phyloP scores from a whole-genome alignment of 2,888 invertebrate species.

The Drosophila fungiperda region DNA sequence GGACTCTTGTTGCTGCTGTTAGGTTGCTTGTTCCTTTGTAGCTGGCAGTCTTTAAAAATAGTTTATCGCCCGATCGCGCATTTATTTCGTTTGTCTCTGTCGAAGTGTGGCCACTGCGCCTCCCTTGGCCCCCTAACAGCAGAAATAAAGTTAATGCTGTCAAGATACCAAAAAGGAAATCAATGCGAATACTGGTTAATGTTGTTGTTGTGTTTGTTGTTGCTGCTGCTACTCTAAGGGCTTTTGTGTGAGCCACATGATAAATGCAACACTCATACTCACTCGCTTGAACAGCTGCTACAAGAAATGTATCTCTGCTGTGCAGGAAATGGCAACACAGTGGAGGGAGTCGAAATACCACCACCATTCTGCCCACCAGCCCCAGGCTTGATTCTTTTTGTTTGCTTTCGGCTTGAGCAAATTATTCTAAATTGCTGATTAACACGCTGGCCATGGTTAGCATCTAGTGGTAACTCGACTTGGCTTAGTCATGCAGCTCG shows the following conservation, averaged over 20 bases:
- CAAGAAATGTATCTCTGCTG: conserved; percentile 63
- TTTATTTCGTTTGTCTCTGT: conserved; percentile 81
- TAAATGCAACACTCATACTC: conserved; percentile 68
- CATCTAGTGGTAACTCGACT: conserved; percentile 28
- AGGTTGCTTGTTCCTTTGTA: conserved; percentile 59
- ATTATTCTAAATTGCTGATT: conserved; percentile 82
- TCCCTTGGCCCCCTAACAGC: neutral
- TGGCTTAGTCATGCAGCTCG: conserved; percentile 66
- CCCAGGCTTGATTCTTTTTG: conserved; percentile 22
- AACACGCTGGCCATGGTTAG: conserved; percentile 63
- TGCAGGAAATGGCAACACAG: conserved; percentile 67
- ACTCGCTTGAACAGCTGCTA: conserved; percentile 47
- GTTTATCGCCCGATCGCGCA: conserved; percentile 81
- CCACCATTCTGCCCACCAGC: neutral
- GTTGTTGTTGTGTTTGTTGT: conserved; percentile 20
- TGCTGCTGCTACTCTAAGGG: conserved; percentile 59
- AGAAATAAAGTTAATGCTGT: conserved; percentile 70
- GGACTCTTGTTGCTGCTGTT: conserved; percentile 32
- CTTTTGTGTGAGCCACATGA: conserved; percentile 75
- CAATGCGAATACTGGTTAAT: conserved; percentile 60
- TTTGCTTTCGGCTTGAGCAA: conserved; percentile 56
- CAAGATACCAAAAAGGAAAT: conserved; percentile 80
- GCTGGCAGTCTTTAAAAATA: conserved; percentile 79
- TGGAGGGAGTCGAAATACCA: conserved; percentile 22
- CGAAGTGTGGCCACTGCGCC: conserved; percentile 66